Evolutionary conservation across 2,113 vertebrate species (phyloP).

Genomic region (Eptatretus burgeri): DNA sequence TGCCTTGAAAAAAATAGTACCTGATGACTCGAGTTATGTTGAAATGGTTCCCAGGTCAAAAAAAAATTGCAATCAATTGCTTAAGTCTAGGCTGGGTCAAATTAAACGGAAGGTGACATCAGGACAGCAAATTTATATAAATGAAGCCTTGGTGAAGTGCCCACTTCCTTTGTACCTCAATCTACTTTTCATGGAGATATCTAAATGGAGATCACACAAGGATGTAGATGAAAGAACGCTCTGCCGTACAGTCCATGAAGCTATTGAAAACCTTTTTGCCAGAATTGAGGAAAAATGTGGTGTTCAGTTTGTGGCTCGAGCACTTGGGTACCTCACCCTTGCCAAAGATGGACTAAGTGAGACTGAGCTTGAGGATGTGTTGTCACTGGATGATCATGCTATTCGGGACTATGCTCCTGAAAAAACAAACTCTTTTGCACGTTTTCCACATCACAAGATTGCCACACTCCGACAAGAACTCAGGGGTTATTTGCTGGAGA

Average conservation of each 20-base stretch:
- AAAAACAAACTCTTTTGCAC: constrained; percentile 15
- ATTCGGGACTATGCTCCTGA: background rate
- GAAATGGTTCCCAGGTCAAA: constrained; percentile 56
- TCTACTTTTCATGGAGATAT: constrained; percentile 71
- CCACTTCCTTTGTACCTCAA: constrained; percentile 95
- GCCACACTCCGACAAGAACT: constrained; percentile 75
- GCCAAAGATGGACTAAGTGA: constrained; percentile 68
- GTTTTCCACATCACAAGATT: constrained; percentile 61
- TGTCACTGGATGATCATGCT: constrained; percentile 58
- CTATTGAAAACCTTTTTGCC: constrained; percentile 81
- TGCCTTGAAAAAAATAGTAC: constrained; percentile 59
- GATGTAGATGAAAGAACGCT: constrained; percentile 75
- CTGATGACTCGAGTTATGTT: constrained; percentile 51
- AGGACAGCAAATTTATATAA: constrained; percentile 92
- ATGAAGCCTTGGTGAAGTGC: constrained; percentile 73
- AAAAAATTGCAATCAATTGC: constrained; percentile 79
- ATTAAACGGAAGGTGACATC: constrained; percentile 91
- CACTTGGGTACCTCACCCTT: constrained; percentile 85
- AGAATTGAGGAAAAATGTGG: constrained; percentile 61
- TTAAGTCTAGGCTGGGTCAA: constrained; percentile 66
- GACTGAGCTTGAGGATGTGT: constrained; percentile 71
- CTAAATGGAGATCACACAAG: constrained; percentile 78
- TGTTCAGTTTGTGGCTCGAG: constrained; percentile 45
- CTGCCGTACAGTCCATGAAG: constrained; percentile 71
- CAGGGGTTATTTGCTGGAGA: constrained; percentile 57